A percentile compares a stretch with the other conserved stretches of the same genome.
phyloP scores from a whole-genome alignment of 2,113 vertebrate species.

The Otolemur garnettii region DNA sequence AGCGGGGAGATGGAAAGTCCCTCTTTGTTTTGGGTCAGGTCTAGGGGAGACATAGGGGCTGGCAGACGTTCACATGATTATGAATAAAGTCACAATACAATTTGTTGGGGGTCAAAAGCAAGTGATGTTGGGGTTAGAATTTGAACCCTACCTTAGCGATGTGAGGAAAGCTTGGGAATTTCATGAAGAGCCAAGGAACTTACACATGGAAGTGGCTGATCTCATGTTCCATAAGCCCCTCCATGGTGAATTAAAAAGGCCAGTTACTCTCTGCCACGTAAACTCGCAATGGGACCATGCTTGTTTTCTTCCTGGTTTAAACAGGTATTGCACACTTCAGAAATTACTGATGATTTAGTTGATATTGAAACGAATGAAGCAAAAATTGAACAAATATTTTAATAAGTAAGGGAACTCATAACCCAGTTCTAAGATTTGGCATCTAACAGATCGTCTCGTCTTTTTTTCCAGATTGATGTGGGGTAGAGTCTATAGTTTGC shows the following conservation, averaged over 20 bases:
- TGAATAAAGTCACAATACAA: background rate
- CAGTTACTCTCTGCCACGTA: background rate
- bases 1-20: too few species aligned
- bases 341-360: background rate
- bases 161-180: background rate
- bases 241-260: background rate
- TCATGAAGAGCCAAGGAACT: background rate
- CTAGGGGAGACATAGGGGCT: background rate
- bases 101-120: background rate
- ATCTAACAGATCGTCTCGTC: background rate
- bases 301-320: background rate
- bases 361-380: background rate
- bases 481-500: too few species aligned
- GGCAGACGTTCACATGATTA: background rate
- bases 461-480: too few species aligned
- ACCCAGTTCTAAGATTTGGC: background rate
- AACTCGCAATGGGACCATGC: background rate
- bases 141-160: background rate
- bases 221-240: background rate
- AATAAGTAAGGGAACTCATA: background rate
- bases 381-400: background rate
- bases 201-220: accelerated
- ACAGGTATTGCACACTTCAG: background rate
- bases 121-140: background rate
- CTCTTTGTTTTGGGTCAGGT: background rate